phyloP scores from a whole-genome alignment of 1,140 invertebrate species.

The Wiebesia pumilae region DNA sequence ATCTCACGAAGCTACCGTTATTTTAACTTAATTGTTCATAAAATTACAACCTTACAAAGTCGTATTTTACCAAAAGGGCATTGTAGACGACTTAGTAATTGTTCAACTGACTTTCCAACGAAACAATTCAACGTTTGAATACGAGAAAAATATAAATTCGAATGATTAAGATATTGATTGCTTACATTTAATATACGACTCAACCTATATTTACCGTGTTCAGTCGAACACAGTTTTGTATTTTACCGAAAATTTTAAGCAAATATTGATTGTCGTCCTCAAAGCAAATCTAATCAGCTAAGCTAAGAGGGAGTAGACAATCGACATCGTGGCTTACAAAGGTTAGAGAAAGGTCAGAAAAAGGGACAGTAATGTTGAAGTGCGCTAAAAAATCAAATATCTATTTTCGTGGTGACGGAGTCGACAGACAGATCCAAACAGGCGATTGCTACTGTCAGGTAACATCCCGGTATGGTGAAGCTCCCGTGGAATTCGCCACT shows the following conservation, averaged over 20 bases:
- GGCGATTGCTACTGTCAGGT: conserved; percentile 51
- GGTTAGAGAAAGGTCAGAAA: background rate
- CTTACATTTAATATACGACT: background rate
- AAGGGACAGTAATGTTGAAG: background rate
- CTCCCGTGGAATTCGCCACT: background rate
- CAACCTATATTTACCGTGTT: background rate
- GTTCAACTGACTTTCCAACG: too few species aligned
- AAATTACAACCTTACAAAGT: too few species aligned
- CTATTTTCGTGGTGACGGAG: conserved; percentile 38
- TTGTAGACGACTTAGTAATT: too few species aligned
- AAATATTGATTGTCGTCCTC: background rate
- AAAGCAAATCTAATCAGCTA: background rate
- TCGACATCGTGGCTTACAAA: background rate
- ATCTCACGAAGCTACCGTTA: too few species aligned
- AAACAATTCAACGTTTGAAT: background rate
- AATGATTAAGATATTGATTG: background rate
- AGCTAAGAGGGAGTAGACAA: background rate
- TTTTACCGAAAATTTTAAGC: background rate
- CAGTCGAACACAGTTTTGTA: background rate
- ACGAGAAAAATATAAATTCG: background rate
- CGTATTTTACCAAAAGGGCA: too few species aligned
- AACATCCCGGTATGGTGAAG: background rate
- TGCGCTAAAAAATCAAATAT: conserved; percentile 16
- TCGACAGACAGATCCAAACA: conserved; percentile 46
- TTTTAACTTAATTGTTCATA: too few species aligned